Conservation (phyloP, 2,113 vertebrate genomes). For the Bagarius yarrelli region DNA sequence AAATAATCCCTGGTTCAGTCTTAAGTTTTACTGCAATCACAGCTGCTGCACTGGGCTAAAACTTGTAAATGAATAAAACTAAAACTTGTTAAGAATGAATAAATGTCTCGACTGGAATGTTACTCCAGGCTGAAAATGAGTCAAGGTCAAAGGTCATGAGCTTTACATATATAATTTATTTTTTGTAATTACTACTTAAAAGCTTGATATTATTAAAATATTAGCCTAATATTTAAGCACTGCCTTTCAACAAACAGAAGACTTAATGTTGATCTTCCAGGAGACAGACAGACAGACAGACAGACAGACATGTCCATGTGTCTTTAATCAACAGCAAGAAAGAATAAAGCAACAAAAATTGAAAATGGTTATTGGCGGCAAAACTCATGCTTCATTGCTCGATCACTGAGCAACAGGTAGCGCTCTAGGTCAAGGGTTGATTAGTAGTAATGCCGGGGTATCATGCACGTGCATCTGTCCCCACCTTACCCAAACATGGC, state of each 20-base stretch:
- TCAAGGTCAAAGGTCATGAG: neutral
- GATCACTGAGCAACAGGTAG: conserved; percentile 75
- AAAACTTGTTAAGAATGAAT: too few species aligned
- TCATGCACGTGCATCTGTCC: conserved; percentile 74
- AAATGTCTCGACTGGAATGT: neutral
- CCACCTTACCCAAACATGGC: conserved; percentile 64
- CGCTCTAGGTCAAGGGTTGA: conserved; percentile 55
- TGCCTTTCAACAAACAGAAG: too few species aligned
- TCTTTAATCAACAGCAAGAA: neutral
- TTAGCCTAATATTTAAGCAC: too few species aligned
- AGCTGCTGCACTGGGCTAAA: neutral
- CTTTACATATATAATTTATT: neutral
- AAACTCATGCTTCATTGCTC: conserved; percentile 66
- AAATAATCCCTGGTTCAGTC: neutral
- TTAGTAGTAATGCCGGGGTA: conserved; percentile 53
- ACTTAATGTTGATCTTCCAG: too few species aligned
- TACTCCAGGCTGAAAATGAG: neutral
- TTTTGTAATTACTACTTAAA: too few species aligned
- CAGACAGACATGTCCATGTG: neutral
- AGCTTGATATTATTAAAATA: too few species aligned
- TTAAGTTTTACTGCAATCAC: conserved; percentile 1
- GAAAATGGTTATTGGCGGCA: neutral
- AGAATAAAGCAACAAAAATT: neutral
- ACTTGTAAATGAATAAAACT: too few species aligned
- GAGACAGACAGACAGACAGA: too few species aligned